Base-by-base conservation (phyloP, 2,888 invertebrate genomes). In the Keiferia lycopersicella region DNA sequence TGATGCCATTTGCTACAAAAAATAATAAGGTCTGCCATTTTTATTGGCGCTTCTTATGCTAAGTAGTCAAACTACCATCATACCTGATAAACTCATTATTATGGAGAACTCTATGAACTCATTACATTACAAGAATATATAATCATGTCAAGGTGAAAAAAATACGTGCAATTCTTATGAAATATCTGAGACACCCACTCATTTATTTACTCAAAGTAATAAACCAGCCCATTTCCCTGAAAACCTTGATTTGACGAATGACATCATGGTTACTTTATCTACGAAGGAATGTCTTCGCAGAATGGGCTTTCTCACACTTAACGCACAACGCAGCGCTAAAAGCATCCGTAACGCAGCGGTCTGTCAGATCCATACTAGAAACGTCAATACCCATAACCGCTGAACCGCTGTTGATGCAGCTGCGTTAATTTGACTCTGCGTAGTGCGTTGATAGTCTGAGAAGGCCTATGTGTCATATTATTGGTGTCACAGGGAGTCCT, bases 231-330 rank as follows among this genome's bases (percentile, higher is more conserved):
- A 41, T 61, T 61, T 22, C 22, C 48, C 34, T 61, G 48, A 48
- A 50, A 61, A 26, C 53, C 51, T 51, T 62, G 61, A 14, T 53
- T 14, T 38, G 16, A 34, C 12, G 30, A 30, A 51, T 62, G 51
- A 53, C 51, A 53, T 53, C 26, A 53, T 12, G 26, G 26, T 26
- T 4, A 26, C 3, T 26, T 4, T 26, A 26, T 26, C 26, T 26
- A 6, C 26, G 26, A 26, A 26, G 26, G 26, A 26, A 26, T 26
- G 26, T 6, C 26, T 26, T 26, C 6, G 26, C n/a, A n/a, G n/a
- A n/a, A n/a, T n/a, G n/a, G n/a, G n/a, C n/a, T n/a, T n/a, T n/a
- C n/a, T n/a, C n/a, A n/a, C n/a, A n/a, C n/a, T n/a, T n/a, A n/a
- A n/a, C n/a, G n/a, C n/a, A n/a, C n/a, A n/a, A n/a, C n/a, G n/a